These are phyloP conservation scores for Craniophora ligustri DNA, from an alignment of 2,888 invertebrate species.

Conservation along the genomic window DNA sequence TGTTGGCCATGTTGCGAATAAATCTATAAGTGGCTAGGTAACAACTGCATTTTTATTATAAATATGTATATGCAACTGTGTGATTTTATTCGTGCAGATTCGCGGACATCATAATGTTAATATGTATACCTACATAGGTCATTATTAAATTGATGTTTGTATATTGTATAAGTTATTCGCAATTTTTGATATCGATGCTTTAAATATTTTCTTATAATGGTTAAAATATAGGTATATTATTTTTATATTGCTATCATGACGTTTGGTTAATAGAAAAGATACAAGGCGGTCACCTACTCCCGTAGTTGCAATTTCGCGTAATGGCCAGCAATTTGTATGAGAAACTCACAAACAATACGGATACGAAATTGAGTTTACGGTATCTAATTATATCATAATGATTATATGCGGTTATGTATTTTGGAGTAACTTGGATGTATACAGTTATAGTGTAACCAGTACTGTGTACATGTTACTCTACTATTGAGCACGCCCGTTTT, in stretches of 20 bases:
- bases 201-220: too few relatives aligned
- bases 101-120: too few relatives aligned
- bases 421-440: conserved; percentile 47
- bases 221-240: too few relatives aligned
- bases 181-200: too few relatives aligned
- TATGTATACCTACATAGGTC: too few relatives aligned
- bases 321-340: conserved; percentile 78
- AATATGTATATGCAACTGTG: conserved; percentile 21
- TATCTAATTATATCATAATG: conserved; percentile 75
- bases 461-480: too few relatives aligned
- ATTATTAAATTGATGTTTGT: too few relatives aligned
- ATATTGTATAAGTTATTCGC: too few relatives aligned
- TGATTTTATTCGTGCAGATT: conserved; percentile 17
- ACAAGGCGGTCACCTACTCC: conserved; percentile 67
- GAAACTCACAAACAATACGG: conserved; percentile 77
- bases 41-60: conserved; percentile 36
- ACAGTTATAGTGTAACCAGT: too few relatives aligned
- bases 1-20: conserved; percentile 52
- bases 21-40: conserved; percentile 37
- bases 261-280: conserved; percentile 49
- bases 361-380: conserved; percentile 79
- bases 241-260: conserved; percentile 23
- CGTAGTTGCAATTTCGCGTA: conserved; percentile 76
- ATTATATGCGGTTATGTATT: conserved; percentile 59
- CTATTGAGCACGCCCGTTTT: conserved; percentile 32